phyloP scores from a whole-genome alignment of 2,113 vertebrate species.

The Petrocephalus zakoni region DNA sequence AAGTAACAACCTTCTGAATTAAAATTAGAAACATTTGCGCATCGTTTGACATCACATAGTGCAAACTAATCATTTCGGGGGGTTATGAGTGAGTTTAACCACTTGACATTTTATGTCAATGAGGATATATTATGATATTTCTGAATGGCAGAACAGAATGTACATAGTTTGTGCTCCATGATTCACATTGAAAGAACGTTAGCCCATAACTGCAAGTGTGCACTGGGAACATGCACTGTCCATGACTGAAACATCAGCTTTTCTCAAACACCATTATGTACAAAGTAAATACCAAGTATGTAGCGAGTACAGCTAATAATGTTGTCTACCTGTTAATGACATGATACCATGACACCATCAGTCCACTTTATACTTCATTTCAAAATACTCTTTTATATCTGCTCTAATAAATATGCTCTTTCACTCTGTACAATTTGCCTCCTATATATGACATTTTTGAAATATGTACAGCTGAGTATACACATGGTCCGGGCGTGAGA shows the following conservation, averaged over 20 bases:
- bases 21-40: conserved; percentile 14
- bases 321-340: not conserved
- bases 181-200: conserved; percentile 13
- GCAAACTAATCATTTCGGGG: conserved; percentile 18
- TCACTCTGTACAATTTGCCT: conserved; percentile 35
- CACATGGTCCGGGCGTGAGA: conserved; percentile 26
- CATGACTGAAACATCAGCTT: not conserved
- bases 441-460: conserved; percentile 39
- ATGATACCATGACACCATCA: not conserved
- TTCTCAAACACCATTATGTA: conserved; percentile 20
- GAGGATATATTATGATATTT: not conserved
- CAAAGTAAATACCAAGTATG: conserved; percentile 8
- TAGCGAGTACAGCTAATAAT: not conserved
- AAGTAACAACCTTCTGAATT: conserved; percentile 1
- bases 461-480: conserved; percentile 56
- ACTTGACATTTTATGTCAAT: not conserved
- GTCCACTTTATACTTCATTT: conserved; percentile 22
- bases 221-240: conserved; percentile 6
- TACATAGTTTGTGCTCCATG: conserved; percentile 19
- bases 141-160: not conserved
- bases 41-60: conserved; percentile 19
- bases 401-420: conserved; percentile 27
- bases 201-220: not conserved
- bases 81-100: conserved; percentile 6
- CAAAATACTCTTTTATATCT: conserved; percentile 23